phyloP scores from a whole-genome alignment of 2,797 vertebrate species.

The Cryptoblepharus egeriae region DNA sequence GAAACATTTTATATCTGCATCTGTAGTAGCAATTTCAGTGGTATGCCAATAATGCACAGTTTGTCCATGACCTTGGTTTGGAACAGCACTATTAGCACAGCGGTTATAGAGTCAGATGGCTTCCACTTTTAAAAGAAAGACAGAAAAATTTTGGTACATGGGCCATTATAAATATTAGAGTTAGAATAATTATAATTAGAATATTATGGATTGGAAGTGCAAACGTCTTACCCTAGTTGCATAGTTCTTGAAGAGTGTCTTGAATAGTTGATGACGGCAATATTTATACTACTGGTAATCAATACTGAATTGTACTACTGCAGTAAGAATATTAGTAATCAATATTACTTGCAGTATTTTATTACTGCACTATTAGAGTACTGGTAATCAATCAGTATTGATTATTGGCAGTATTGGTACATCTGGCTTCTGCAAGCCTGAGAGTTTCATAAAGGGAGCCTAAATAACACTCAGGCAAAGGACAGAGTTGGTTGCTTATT shows the following conservation, averaged over 20 bases:
- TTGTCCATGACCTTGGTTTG: background rate
- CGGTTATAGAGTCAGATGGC: conserved; percentile 1
- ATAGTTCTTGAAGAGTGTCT: conserved; percentile 15
- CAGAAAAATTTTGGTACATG: background rate
- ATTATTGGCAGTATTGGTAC: too few relatives aligned
- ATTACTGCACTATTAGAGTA: too few relatives aligned
- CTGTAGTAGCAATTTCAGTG: conserved; percentile 11
- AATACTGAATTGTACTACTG: too few relatives aligned
- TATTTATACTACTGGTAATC: too few relatives aligned
- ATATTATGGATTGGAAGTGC: conserved; percentile 7
- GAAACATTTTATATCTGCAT: conserved; percentile 26
- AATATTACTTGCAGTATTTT: too few relatives aligned
- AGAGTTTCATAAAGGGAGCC: background rate
- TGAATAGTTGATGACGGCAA: too few relatives aligned
- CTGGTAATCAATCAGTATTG: too few relatives aligned
- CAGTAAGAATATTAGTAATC: too few relatives aligned
- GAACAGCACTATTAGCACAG: background rate
- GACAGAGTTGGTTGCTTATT: too few relatives aligned
- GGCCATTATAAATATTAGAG: background rate
- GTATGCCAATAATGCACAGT: background rate
- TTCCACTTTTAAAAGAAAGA: conserved; percentile 8
- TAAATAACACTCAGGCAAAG: too few relatives aligned
- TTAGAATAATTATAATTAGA: too few relatives aligned
- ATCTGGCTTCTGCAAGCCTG: background rate
- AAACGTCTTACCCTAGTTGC: background rate